Percentiles rank a stretch among this genome's conserved stretches.
These are phyloP conservation scores for Phyllotis vaccarum DNA, from an alignment of 2,797 vertebrate genomes.

Conservation along the genomic window DNA sequence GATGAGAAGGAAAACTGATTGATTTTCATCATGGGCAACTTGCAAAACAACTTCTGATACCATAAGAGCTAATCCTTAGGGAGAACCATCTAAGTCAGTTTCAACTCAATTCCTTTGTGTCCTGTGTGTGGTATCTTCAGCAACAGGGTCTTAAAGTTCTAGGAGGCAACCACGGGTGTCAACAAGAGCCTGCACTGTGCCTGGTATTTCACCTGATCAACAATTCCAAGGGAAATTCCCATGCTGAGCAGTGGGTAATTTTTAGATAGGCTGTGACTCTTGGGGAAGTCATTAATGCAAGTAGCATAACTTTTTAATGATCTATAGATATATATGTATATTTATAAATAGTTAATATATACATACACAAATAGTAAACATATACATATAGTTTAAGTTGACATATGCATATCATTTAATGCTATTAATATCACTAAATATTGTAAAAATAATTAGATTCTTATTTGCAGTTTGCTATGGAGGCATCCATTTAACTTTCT, in stretches of 20 bases:
- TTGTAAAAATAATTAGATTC: neutral
- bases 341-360: too few species aligned
- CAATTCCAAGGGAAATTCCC: neutral
- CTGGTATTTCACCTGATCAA: neutral
- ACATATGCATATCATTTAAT: too few species aligned
- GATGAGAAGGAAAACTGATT: neutral
- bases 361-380: too few species aligned
- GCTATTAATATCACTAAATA: neutral
- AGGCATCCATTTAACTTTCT: neutral
- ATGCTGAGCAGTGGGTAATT: neutral
- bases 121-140: neutral
- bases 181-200: neutral
- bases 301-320: neutral
- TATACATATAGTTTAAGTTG: too few species aligned
- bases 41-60: neutral
- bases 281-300: neutral
- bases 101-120: neutral
- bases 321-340: too few species aligned
- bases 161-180: neutral
- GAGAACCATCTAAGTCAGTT: neutral
- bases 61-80: neutral
- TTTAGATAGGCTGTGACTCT: neutral
- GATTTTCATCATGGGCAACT: neutral
- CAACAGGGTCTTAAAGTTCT: neutral
- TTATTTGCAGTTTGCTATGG: neutral